These are phyloP conservation scores for Lepidocolaptes lacrymiger DNA, from an alignment of 2,797 vertebrate genomes.

Conservation along the genomic window DNA sequence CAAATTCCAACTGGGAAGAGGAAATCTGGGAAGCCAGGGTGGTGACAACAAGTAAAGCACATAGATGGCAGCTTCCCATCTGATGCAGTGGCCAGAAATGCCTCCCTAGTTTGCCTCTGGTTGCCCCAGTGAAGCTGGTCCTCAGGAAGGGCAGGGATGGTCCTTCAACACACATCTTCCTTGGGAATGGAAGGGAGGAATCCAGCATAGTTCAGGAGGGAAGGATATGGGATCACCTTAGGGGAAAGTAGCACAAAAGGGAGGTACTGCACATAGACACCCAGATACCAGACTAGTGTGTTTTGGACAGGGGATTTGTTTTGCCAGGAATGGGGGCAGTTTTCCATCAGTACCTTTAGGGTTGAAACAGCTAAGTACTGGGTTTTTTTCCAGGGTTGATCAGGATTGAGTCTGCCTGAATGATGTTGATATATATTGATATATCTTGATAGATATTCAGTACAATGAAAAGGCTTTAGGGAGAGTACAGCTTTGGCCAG, in stretches of 20 bases:
- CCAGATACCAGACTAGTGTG: rapidly evolving
- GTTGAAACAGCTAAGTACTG: too few species aligned
- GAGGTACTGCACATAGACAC: neutral
- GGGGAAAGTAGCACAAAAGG: neutral
- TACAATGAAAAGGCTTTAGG: neutral
- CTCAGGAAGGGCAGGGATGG: neutral
- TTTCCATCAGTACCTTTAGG: rapidly evolving
- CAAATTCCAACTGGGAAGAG: neutral
- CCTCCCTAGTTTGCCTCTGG: rapidly evolving
- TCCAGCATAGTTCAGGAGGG: neutral
- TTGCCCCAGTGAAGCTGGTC: neutral
- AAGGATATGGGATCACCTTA: neutral
- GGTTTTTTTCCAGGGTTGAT: neutral
- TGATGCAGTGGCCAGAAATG: neutral
- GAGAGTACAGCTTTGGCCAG: neutral
- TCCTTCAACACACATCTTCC: rapidly evolving
- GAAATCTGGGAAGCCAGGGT: neutral
- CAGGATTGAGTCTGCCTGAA: neutral
- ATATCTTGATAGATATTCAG: neutral
- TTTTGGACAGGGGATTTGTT: neutral
- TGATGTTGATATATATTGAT: neutral
- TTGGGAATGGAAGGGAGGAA: neutral
- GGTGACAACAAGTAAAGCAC: rapidly evolving
- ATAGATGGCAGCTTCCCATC: neutral
- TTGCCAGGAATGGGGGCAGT: neutral